Evolutionary conservation across 2,113 vertebrate species (phyloP), one percentile per base, ranked within the genome.

Genomic region (Jacana jacana): DNA sequence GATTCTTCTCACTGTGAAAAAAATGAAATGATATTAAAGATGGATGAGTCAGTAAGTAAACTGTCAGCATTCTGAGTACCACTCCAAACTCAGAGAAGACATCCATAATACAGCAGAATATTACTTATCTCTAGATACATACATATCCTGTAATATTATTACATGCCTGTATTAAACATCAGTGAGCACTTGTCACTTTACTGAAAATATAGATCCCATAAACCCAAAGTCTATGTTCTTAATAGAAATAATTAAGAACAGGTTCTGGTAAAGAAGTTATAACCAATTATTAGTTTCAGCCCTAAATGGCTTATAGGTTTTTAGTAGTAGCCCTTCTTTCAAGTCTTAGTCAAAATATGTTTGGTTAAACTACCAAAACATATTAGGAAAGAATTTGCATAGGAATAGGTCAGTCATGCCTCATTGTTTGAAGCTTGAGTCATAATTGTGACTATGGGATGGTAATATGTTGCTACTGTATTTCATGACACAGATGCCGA

Each of bases 391-490:
- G 81, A 84, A 95, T 95, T 87, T 90, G 64, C 42, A 79, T 48
- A 31, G 82, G 24, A 78, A 64, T 44, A 85, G 88, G 86, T 96
- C 81, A 94, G 48, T 70, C 57, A 76, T 37, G 40, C 33, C 58
- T 96, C n/a, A 1, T 46, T 57, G 61, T 90, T 51, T 60, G 69
- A 91, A 65, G 69, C 19, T 63, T 31, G 80, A 89, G 44, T 55
- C n/a, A 57, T 52, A 92, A 86, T 65, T 64, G 93, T 91, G 95
- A 97, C 80, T 84, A 94, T 31, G 57, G 70, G 85, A 92, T 87
- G 68, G 78, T 85, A 94, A 72, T 63, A 39, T 15, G 25, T 25
- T 70, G 23, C 49, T 71, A 10, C 75, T 64, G 49, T 84, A 33
- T 81, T 70, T 79, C 88, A 88, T 44, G 88, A 75, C 69, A 94